These are phyloP conservation scores for Siniperca scherzeri DNA, from an alignment of 2,797 vertebrate species.

Conservation along the genomic window DNA sequence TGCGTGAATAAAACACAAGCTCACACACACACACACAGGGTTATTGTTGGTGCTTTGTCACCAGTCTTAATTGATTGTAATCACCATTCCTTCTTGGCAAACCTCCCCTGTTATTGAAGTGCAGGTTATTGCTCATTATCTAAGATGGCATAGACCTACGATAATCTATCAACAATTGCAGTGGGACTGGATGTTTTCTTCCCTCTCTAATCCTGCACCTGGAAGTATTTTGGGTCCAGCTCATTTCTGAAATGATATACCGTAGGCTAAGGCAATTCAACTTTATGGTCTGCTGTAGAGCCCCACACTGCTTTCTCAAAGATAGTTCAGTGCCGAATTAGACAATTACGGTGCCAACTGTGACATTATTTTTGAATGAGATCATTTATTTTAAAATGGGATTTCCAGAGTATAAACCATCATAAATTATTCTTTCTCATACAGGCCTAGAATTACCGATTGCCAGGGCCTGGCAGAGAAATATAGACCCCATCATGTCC, in stretches of 20 bases:
- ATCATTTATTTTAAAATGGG: slow-evolving; percentile 51
- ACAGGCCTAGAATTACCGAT: slow-evolving; percentile 30
- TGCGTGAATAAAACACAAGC: slow-evolving; percentile 69
- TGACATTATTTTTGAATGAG: slow-evolving; percentile 50
- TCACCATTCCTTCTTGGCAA: slow-evolving; percentile 81
- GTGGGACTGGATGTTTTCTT: slow-evolving; percentile 58
- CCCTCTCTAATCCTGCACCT: slow-evolving; percentile 71
- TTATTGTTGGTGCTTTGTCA: slow-evolving; percentile 80
- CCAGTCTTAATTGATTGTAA: slow-evolving; percentile 84
- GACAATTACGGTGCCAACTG: slow-evolving; percentile 48
- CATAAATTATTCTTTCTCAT: slow-evolving; percentile 44
- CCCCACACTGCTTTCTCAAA: background rate
- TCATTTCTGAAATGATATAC: slow-evolving; percentile 44
- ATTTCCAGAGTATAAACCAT: slow-evolving; percentile 48
- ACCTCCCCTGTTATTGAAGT: slow-evolving; percentile 80
- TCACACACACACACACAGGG: slow-evolving; percentile 40
- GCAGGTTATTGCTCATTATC: slow-evolving; percentile 84
- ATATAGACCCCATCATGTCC: slow-evolving; percentile 54
- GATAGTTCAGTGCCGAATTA: slow-evolving; percentile 34
- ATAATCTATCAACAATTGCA: slow-evolving; percentile 79
- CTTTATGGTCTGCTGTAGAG: slow-evolving; percentile 36
- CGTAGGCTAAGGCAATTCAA: slow-evolving; percentile 34
- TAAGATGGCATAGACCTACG: slow-evolving; percentile 71
- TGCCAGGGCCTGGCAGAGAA: slow-evolving; percentile 19
- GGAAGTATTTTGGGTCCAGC: slow-evolving; percentile 56